Conservation (phyloP, 2,888 invertebrate genomes). For the Choreutis nemorana region DNA sequence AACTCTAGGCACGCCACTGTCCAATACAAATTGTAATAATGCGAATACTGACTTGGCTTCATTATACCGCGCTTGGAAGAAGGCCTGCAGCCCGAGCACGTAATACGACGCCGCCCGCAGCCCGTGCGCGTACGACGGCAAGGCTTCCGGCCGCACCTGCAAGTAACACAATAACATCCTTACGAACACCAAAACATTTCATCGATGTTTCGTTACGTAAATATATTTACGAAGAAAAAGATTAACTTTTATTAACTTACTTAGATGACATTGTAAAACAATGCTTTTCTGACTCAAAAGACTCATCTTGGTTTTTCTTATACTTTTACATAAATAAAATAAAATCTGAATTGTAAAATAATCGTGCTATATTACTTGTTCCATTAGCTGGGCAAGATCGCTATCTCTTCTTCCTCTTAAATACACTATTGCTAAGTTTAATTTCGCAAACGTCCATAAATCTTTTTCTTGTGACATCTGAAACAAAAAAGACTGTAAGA, state of each 20-base stretch:
- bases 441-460: constrained; percentile 92
- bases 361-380: constrained; percentile 81
- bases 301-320: too few species aligned
- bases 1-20: too few species aligned
- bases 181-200: neutral
- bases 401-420: constrained; percentile 87
- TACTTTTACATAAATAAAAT: neutral
- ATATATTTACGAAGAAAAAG: neutral
- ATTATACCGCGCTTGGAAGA: constrained; percentile 95
- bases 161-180: too few species aligned
- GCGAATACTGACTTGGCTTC: constrained; percentile 91
- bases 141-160: constrained; percentile 89
- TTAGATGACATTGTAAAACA: too few species aligned
- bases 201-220: neutral
- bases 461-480: constrained; percentile 90
- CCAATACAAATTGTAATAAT: too few species aligned
- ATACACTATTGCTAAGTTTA: constrained; percentile 97
- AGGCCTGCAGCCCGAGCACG: constrained; percentile 95
- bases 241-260: too few species aligned
- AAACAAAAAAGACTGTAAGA: constrained; percentile 10
- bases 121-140: constrained; percentile 92
- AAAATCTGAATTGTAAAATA: neutral
- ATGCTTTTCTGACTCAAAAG: too few species aligned
- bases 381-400: constrained; percentile 87
- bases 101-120: constrained; percentile 96